Conservation (phyloP, 2,888 invertebrate genomes). For the Apodemia zela region DNA sequence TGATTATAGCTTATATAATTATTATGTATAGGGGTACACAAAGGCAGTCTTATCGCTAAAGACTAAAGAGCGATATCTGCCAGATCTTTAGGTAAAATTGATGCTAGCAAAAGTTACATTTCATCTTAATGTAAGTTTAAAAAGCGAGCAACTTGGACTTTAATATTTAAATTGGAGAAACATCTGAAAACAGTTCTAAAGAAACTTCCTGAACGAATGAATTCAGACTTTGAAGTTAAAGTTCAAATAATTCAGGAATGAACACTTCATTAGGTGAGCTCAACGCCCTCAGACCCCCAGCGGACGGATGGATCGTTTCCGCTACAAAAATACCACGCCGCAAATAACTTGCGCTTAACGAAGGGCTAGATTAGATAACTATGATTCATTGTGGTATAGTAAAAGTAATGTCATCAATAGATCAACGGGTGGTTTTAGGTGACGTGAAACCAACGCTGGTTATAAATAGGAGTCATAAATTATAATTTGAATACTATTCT, state of each 20-base stretch:
- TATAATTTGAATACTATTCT: slow-evolving; percentile 7
- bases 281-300: slow-evolving; percentile 43
- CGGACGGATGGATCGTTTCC: slow-evolving; percentile 43
- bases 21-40: no score
- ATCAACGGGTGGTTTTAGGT: slow-evolving; percentile 20
- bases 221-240: no score
- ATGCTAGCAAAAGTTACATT: no score
- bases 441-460: background rate
- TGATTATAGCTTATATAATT: no score
- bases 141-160: no score
- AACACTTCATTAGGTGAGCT: slow-evolving; percentile 17
- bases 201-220: background rate
- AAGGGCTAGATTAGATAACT: slow-evolving; percentile 34
- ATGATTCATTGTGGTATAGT: slow-evolving; percentile 32
- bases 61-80: no score
- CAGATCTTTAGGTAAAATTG: no score
- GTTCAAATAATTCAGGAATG: slow-evolving; percentile 3
- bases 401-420: slow-evolving; percentile 21
- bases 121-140: no score
- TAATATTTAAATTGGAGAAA: no score
- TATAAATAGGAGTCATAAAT: slow-evolving; percentile 5
- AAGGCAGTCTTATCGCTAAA: no score
- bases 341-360: slow-evolving; percentile 24
- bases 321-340: slow-evolving; percentile 37
- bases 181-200: background rate